Percentiles rank a stretch among this genome's conserved stretches.
These are phyloP conservation scores for Cyanocitta stelleri DNA, from an alignment of 2,113 vertebrate genomes.

Conservation along the genomic window DNA sequence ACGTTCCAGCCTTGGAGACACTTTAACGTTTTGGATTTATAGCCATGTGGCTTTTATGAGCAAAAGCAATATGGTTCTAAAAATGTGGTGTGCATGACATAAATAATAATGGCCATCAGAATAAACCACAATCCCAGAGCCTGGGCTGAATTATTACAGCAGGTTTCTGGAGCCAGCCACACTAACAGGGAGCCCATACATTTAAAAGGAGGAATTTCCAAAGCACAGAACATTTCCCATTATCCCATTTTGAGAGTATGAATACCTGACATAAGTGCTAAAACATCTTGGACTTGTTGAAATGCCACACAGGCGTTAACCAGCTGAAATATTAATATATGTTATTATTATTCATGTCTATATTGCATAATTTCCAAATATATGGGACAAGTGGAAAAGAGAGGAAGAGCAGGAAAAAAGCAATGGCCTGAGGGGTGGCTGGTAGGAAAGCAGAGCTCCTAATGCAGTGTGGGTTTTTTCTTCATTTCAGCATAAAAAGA, in stretches of 20 bases:
- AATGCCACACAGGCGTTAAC: not conserved
- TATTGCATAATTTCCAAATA: not conserved
- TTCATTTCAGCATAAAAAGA: not conserved
- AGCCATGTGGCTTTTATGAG: constrained; percentile 54
- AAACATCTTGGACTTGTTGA: not conserved
- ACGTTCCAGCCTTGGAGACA: constrained; percentile 34
- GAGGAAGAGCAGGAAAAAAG: not conserved
- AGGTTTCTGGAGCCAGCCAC: not conserved
- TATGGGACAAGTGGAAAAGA: not conserved
- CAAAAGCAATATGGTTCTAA: constrained; percentile 37
- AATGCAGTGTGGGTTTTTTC: not conserved
- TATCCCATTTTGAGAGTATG: not conserved
- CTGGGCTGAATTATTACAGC: constrained; percentile 15
- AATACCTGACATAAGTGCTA: constrained; percentile 3
- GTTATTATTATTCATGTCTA: not conserved
- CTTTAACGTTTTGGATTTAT: constrained; percentile 62
- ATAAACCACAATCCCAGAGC: constrained; percentile 40
- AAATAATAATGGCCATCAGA: constrained; percentile 45
- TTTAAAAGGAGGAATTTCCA: not conserved
- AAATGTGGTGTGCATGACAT: constrained; percentile 48
- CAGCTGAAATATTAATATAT: not conserved
- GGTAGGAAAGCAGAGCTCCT: not conserved
- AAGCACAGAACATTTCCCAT: not conserved
- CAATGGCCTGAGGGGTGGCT: not conserved
- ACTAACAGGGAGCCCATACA: not conserved